phyloP scores from a whole-genome alignment of 2,797 vertebrate genomes.

The Hydrophis major region DNA sequence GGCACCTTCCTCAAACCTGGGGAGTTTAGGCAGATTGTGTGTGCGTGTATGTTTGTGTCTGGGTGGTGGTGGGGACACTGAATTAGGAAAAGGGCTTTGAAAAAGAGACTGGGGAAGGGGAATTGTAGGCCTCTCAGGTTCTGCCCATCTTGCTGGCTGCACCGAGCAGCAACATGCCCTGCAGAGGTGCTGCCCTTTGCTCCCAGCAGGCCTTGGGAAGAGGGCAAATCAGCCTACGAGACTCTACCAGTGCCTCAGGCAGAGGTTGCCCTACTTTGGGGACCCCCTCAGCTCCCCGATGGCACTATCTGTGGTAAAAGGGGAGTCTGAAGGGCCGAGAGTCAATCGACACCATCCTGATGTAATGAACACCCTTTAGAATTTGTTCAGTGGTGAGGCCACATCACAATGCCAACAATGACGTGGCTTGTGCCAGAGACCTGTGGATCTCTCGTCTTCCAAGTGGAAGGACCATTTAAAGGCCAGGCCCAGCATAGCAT shows the following conservation, averaged over 20 bases:
- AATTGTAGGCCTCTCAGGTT: too few species aligned
- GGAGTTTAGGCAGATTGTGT: neutral
- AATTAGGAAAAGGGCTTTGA: neutral
- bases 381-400: neutral
- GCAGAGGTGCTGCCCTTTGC: too few species aligned
- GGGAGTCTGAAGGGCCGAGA: neutral
- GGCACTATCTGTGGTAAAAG: neutral
- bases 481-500: neutral
- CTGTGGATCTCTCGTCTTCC: neutral
- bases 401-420: neutral
- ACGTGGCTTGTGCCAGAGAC: neutral
- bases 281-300: neutral
- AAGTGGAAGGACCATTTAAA: neutral
- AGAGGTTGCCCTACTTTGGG: neutral
- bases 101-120: neutral
- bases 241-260: neutral
- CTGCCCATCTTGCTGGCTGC: neutral
- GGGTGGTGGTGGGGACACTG: accelerated
- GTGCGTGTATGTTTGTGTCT: accelerated
- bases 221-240: neutral
- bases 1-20: neutral
- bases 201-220: neutral
- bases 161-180: neutral
- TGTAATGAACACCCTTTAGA: neutral
- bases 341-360: neutral